These are phyloP conservation scores for Stictonetta naevosa DNA, from an alignment of 2,113 vertebrate species.

Conservation along the genomic window DNA sequence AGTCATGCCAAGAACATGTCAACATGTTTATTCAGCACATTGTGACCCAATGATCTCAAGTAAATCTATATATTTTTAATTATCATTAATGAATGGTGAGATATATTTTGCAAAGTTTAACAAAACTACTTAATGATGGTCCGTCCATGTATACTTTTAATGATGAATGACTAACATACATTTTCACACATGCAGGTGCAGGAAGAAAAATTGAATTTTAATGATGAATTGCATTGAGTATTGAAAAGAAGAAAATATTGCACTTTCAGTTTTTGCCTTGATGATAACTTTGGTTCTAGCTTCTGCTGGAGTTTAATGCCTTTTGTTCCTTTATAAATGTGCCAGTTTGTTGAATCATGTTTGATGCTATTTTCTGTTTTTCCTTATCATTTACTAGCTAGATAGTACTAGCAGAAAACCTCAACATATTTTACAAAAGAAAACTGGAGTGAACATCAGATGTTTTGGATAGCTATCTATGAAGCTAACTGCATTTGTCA, in stretches of 20 bases:
- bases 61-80: neutral
- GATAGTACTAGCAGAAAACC: constrained; percentile 17
- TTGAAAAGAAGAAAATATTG: neutral
- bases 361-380: neutral
- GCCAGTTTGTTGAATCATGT: neutral
- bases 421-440: neutral
- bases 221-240: neutral
- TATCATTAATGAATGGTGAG: neutral
- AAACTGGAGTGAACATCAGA: neutral
- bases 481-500: neutral
- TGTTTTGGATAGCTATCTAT: neutral
- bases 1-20: neutral
- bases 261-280: neutral
- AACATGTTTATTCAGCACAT: neutral
- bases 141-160: neutral
- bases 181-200: neutral
- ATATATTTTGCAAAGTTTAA: neutral
- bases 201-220: neutral
- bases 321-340: neutral
- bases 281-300: neutral
- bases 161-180: neutral
- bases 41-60: neutral
- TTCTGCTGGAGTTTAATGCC: neutral
- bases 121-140: neutral
- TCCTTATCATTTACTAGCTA: neutral